Base-by-base conservation (phyloP, 2,113 vertebrate species). In the Pavo muticus region DNA sequence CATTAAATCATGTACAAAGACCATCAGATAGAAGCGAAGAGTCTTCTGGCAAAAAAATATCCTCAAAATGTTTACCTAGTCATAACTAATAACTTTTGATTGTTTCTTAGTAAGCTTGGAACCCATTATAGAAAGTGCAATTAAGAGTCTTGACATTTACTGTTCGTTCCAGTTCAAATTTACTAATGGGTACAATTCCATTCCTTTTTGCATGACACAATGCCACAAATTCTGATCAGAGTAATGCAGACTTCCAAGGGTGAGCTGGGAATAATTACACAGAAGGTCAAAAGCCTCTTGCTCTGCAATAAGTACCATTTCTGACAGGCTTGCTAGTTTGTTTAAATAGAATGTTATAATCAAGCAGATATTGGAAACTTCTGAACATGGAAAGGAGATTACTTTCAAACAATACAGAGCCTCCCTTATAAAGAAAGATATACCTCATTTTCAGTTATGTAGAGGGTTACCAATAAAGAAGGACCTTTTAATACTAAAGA, bases 131-230 rank as follows among this genome's bases (percentile, higher is more conserved):
- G 94, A 97, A 97, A 97, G 84, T 42, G 11, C 97, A 97, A 93
- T 98, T 98, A 98, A 97, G 96, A 97, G 95, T 96, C 96, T 97
- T 97, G 97, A 98, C 97, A 98, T 98, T 98, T 97, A 97, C 95
- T 97, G 88, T 93, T 94, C 50, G 88, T 96, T 97, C 93, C 96
- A 97, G 92, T 95, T 97, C 96, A 96, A 97, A 97, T 97, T 97
- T 94, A 93, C 97, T 98, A 97, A 98, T 98, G 97, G 97, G 94
- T 96, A 76, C 74, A 94, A 91, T 95, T 97, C 95, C 87, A 83
- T 95, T 97, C 80, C 88, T 88, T 95, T 96, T 94, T 93, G 93
- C 96, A 84, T 56, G 74, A 92, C 85, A 96, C 93, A 91, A 96
- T 94, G 94, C 80, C 95, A 95, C 96, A 97, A 96, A 96, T 97